Base-by-base conservation (phyloP, 1,140 invertebrate genomes). In the Calosoma granatense region DNA sequence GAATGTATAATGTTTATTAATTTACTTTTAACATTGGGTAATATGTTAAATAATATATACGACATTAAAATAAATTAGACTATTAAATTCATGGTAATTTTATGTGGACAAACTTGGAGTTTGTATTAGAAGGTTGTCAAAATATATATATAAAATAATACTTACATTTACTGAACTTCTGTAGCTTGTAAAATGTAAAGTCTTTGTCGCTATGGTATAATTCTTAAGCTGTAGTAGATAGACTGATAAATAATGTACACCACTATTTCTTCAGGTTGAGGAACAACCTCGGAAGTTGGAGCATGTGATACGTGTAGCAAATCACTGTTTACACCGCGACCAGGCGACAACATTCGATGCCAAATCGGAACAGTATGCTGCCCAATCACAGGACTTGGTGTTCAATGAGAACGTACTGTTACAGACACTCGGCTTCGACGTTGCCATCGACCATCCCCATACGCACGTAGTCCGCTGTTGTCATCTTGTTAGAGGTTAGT, bases 361-460 rank as follows among this genome's bases (percentile, higher is more conserved):
- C 4, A 83, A 81, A 60, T 86, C 86, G 43, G 87, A 92, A 74
- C 76, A 77, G 65, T 80, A 76, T 59, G 72, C 72, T 65, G 87
- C 92, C 65, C 80, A 86, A 72, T 82, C 84, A 22, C 88, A 94
- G 72, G 92, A 97, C 75, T 78, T 98, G 58, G 92, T 97, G 22
- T 89, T 89, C 70, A 94, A 97, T 76, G 94, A 98, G 76, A 97
- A 96, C 74, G 88, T 96, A 47, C 75, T 98, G 47, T 81, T 98
- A 55, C 93, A 97, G 79, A 97, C 94, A 1, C 79, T 98, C 65
- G 95, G 94, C 57, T 98, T 98, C 78, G 92, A 97, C 77, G 88
- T 97, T 21, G 90, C 88, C 56, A 95, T 95, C 65, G 93, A 97
- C 75, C 94, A 98, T 81, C 94, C 95, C 3, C 94, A 98, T 70